Base-by-base conservation (phyloP, 2,888 invertebrate species). In the Sinopyrophorus schimmeli region DNA sequence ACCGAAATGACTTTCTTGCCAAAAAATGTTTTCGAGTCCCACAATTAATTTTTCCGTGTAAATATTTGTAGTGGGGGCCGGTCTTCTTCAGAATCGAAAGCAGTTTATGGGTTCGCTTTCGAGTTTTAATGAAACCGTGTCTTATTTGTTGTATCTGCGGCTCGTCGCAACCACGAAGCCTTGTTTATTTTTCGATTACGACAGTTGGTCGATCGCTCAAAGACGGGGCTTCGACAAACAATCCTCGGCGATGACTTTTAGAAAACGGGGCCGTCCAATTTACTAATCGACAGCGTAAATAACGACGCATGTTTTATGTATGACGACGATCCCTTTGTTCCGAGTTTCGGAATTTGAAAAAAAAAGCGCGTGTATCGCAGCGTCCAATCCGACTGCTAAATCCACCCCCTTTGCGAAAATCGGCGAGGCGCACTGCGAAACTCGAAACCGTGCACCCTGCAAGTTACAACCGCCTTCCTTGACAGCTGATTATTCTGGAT, bases 401-500 rank as follows among this genome's bases (percentile, higher is more conserved):
- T n/a, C n/a, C n/a, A n/a, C n/a, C n/a, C n/a, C n/a, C n/a, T n/a
- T n/a, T n/a, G n/a, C 27, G 44, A 46, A 37, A 37, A 34, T 44
- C 53, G 42, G 15, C 49, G 37, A 42, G 47, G 49, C 49, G 53
- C 49, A 41, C 41, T 46, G 26, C 41, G 49, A 53, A 53, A 53
- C 43, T 49, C 28, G 53, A 53, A 49, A 44, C 53, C n/a, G n/a
- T n/a, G 48, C 49, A 21, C 21, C 26, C 42, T 46, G 46, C 48
- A 48, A 37, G 17, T 42, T 41, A 42, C 48, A 48, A 35, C 35
- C 27, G 39, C 39, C 41, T 34, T 35, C 30, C 14, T 43, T 56
- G 55, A 56, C 55, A 56, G 56, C 56, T 54, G 53, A 56, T 56
- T 56, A 56, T 54, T 39, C 46, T 44, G 56, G 56, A 56, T 56